A percentile compares a stretch with the other conserved stretches of the same genome.
Evolutionary conservation across 2,113 vertebrate genomes (phyloP).

Genomic region (Anguilla rostrata): DNA sequence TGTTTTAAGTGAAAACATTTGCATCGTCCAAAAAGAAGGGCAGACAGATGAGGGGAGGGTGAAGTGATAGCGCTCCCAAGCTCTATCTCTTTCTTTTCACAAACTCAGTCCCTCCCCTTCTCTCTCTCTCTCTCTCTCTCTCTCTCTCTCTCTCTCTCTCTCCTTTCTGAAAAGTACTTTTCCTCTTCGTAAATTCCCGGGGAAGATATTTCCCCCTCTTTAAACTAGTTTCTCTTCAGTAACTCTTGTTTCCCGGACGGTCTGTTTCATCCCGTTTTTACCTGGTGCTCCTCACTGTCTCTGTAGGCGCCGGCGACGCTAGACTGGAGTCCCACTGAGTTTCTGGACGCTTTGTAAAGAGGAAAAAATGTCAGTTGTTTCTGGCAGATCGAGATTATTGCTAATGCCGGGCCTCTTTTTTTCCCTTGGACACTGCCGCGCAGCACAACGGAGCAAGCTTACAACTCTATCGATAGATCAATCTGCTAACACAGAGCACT

Average conservation of each 20-base stretch:
- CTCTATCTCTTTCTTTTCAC: constrained; percentile 57
- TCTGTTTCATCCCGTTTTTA: background rate
- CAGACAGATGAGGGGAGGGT: constrained; percentile 40
- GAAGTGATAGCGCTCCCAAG: constrained; percentile 41
- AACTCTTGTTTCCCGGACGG: constrained; percentile 23
- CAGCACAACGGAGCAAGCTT: background rate
- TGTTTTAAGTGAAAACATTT: constrained; percentile 39
- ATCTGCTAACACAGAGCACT: constrained; percentile 13
- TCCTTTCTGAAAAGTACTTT: background rate
- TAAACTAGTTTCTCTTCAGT: constrained; percentile 16
- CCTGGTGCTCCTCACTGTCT: background rate
- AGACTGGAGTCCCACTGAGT: constrained; percentile 59
- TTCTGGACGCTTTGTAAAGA: constrained; percentile 42
- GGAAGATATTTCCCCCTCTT: background rate
- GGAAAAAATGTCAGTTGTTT: constrained; percentile 38
- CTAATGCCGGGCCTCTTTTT: constrained; percentile 20
- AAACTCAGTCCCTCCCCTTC: constrained; percentile 56
- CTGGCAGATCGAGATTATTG: constrained; percentile 46
- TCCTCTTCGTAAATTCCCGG: constrained; percentile 2
- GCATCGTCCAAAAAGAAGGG: constrained; percentile 57
- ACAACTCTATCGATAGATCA: background rate
- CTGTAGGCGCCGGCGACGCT: constrained; percentile 52
- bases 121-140: constrained; percentile 34
- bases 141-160: constrained; percentile 2
- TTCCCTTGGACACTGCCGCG: constrained; percentile 31